Evolutionary conservation across 2,797 vertebrate species (phyloP), one percentile per base, ranked within the genome.

Genomic region (Sphaeramia orbicularis): DNA sequence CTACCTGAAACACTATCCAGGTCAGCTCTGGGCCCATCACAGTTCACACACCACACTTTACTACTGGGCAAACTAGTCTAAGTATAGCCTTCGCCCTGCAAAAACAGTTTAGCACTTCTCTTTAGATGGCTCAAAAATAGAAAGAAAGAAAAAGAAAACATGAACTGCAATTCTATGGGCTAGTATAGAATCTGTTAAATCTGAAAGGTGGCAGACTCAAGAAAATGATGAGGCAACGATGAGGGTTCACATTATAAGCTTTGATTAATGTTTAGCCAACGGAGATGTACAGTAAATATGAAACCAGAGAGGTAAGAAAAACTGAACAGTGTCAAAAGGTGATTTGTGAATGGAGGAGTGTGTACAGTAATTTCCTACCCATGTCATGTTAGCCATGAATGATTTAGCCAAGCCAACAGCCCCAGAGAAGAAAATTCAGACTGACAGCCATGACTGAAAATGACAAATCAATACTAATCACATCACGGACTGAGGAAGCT

Each of bases 1-100:
- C 90, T 78, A 91, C 88, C 88, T 91, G 91, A 92, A 92, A 92
- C 81, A 71, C 73, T 88, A 92, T 88, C 89, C 86, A 90, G 87
- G 91, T 92, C 87, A 92, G 82, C 52, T 71, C 76, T 74, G 84
- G 86, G 87, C 78, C 87, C 86, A 80, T 85, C 49, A 64, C 79
- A 83, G 71, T 77, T 82, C 86, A 87, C 77, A 86, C 89, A 88
- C 83, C 80, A 85, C 73, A 85, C 87, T 90, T 90, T 92, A 93
- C 85, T 90, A 91, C 88, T 86, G 80, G 75, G 85, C 83, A 87
- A 87, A 85, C 90, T 79, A 76, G 76, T 67, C 88, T 91, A 92
- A 92, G 88, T 86, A 86, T 92, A 92, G 86, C 83, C 71, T 27
- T 49, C 58, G 71, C 58, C 54, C 79, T 71, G 70, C 72, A 84